These are phyloP conservation scores for Cantharis rufa DNA, from an alignment of 2,888 invertebrate genomes.

Conservation along the genomic window DNA sequence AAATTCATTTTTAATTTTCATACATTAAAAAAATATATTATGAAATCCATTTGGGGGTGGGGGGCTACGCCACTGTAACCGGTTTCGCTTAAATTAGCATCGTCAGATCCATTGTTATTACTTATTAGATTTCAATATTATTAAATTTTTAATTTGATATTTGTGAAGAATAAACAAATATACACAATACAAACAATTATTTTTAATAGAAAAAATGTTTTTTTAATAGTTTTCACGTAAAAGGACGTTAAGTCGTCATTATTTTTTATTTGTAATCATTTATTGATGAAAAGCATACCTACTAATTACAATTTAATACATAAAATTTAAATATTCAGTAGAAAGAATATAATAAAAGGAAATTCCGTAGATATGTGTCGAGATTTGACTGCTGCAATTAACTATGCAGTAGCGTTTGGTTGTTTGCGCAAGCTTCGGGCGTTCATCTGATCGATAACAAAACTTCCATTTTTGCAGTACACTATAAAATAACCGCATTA, in stretches of 20 bases:
- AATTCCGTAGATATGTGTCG: background rate
- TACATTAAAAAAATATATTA: too few relatives aligned
- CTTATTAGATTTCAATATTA: too few relatives aligned
- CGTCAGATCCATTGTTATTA: too few relatives aligned
- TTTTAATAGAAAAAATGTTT: background rate
- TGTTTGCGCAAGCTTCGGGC: constrained; percentile 23
- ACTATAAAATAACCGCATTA: constrained; percentile 32
- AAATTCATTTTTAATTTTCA: too few relatives aligned
- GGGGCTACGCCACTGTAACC: too few relatives aligned
- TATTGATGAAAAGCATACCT: too few relatives aligned
- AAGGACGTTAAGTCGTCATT: too few relatives aligned
- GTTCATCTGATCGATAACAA: constrained; percentile 14
- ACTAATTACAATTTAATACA: background rate
- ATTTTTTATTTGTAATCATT: background rate
- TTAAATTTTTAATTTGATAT: too few relatives aligned
- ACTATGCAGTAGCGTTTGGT: background rate
- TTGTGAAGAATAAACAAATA: too few relatives aligned
- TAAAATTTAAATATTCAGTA: background rate
- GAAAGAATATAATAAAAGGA: background rate
- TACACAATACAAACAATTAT: too few relatives aligned
- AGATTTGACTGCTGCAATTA: background rate
- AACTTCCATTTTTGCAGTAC: constrained; percentile 27
- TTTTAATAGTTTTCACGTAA: background rate
- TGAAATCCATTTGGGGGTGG: too few relatives aligned
- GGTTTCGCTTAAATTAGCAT: too few relatives aligned